phyloP scores from a whole-genome alignment of 2,888 invertebrate species.

The Orthosia cruda region DNA sequence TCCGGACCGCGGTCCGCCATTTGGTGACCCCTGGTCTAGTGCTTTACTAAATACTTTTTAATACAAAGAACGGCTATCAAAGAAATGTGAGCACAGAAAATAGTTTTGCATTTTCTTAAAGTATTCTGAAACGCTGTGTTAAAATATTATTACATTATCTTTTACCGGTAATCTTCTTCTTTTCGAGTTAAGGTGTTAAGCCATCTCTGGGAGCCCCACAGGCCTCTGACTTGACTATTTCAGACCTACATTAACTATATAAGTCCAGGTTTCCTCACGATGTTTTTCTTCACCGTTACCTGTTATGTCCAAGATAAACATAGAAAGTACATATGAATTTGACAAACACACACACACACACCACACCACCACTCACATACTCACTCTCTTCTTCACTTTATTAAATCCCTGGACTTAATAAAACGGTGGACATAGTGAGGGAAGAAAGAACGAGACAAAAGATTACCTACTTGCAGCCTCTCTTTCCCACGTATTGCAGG shows the following conservation, averaged over 20 bases:
- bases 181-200: no score
- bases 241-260: no score
- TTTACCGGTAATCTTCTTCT: background rate
- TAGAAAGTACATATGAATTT: no score
- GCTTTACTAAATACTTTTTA: background rate
- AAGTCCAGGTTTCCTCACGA: no score
- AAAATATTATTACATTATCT: slow-evolving; percentile 22
- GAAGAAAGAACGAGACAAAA: background rate
- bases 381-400: background rate
- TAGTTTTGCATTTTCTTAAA: slow-evolving; percentile 38
- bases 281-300: no score
- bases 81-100: slow-evolving; percentile 30
- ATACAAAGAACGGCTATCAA: slow-evolving; percentile 32
- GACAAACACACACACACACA: no score
- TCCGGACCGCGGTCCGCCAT: no score
- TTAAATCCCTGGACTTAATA: slow-evolving; percentile 31
- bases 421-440: background rate
- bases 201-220: no score
- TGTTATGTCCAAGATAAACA: no score
- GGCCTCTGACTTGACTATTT: no score
- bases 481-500: background rate
- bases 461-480: background rate
- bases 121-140: slow-evolving; percentile 19
- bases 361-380: no score
- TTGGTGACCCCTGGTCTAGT: no score